Base-by-base conservation (phyloP, 2,113 vertebrate genomes). In the Leptocoma aspasia region DNA sequence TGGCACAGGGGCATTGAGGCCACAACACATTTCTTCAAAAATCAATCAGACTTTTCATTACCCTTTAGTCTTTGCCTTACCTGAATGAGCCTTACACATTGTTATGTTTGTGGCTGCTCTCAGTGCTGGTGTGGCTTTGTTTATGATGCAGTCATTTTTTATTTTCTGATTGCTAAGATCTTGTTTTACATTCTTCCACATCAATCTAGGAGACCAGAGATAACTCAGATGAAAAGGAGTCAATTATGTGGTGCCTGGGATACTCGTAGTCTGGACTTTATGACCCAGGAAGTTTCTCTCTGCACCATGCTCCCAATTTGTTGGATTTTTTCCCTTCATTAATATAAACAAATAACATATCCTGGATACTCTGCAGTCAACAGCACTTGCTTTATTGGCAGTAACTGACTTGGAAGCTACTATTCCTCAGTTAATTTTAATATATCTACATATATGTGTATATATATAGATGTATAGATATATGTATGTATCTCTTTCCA, bases 211-310 rank as follows among this genome's bases (percentile, higher is more conserved):
- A 87, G 37, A 68, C 42, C 13, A 19, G 89, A 86, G 77, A 94
- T 86, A 95, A 91, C 69, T 91, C 65, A 90, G 90, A 94, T 92
- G 65, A 84, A 95, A 91, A 79, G 47, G 30, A 92, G 47, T 84
- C 93, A 95, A 81, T 96, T 94, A 96, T 91, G 61, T 95, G 93
- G 92, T 96, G 95, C 92, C 92, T 94, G 87, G 37, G 84, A 90
- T 94, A 87, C 73, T 93, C 33, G 0, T 72, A 92, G 87, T 87
- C 94, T 93, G 90, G 94, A 65, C 84, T 87, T 96, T 68, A 91
- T 33, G 92, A 78, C 73, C 95, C 84, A 89, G 90, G 87, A 96
- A 95, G 73, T 93, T 95, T 96, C 73, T 63, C 70, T 90, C 82
- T 87, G 84, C 41, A 75, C 70, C 56, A 49, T 72, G 39, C 56